Base-by-base conservation (phyloP, 2,797 vertebrate genomes). In the Salmo trutta region DNA sequence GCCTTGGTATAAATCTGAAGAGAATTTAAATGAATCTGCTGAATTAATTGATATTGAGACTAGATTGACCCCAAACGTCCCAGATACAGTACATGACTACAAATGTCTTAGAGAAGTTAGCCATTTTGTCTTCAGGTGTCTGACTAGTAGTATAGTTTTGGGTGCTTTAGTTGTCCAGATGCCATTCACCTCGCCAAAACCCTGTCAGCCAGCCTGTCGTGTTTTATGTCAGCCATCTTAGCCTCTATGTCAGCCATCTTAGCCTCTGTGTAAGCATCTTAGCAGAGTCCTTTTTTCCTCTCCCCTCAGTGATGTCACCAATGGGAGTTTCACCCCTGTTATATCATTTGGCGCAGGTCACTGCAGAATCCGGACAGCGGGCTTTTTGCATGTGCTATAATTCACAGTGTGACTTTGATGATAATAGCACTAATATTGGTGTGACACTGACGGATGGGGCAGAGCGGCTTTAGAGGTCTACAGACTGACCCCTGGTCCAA, bases 381-480 rank as follows among this genome's bases (percentile, higher is more conserved):
- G 75, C 81, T 77, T 85, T 74, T 81, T 83, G 86, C 84, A 85
- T 86, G 83, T 77, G 59, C 77, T 77, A 79, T 85, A 85, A 86
- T 83, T 88, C 79, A 83, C 77, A 75, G 68, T 65, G 77, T 86
- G 84, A 88, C 86, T 86, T 83, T 85, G 83, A 85, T 89, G 86
- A 87, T 85, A 87, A 88, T 87, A 87, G 86, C 81, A 81, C 81
- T 84, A 86, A 87, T 90, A 87, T 84, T 64, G 81, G 62, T 62
- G 76, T 84, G 88, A 88, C 88, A 88, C 82, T 89, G 86, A 88
- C 83, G 79, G 86, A 89, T 89, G 82, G 84, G 73, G 73, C 78
- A 71, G 75, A 77, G 77, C 73, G 73, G 79, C 80, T 79, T 90
- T 85, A 85, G 78, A 83, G 83, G 75, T 85, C 87, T 77, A 5